Base-by-base conservation (phyloP, 2,113 vertebrate species). In the Sander vitreus region DNA sequence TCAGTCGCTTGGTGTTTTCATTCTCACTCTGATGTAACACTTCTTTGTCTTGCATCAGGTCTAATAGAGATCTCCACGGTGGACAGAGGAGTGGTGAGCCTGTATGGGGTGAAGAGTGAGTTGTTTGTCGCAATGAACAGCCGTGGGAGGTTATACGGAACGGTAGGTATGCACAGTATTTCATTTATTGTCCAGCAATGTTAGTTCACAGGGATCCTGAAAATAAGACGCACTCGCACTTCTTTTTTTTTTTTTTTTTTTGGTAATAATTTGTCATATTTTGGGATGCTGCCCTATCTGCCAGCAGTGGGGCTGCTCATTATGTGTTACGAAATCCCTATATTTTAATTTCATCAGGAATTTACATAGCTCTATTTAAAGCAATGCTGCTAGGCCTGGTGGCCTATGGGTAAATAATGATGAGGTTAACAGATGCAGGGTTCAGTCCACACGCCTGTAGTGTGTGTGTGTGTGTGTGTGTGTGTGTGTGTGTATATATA, bases 51-150 rank as follows among this genome's bases (percentile, higher is more conserved):
- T 33, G 60, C 58, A 85, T 85, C 88, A 99, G 98, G 96, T 95
- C 92, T 99, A 27, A 95, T 99, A 88, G 97, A 99, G 94, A 98
- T 99, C 93, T 99, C 97, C 63, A 97, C 98, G 5, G 97, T 99
- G 94, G 96, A 97, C 80, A 95, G 97, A 92, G 98, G 97, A 21
- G 96, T 99, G 89, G 97, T 99, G 85, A 99, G 97, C 91, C 96
- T 99, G 21, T 97, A 95, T 12, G 98, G 97, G 76, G 94, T 99
- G 94, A 96, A 86, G 92, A 97, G 97, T 39, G 90, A 94, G 86
- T 88, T 96, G 88, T 99, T 97, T 89, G 81, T 99, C 5, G 97
- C 97, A 83, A 99, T 99, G 98, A 98, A 96, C 94, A 96, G 87
- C 91, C 97, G 96, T 76, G 97, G 97, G 54, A 96, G 96, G 93